Evolutionary conservation across 1,140 invertebrate genomes (phyloP).

Genomic region (Monomorium pharaonis): DNA sequence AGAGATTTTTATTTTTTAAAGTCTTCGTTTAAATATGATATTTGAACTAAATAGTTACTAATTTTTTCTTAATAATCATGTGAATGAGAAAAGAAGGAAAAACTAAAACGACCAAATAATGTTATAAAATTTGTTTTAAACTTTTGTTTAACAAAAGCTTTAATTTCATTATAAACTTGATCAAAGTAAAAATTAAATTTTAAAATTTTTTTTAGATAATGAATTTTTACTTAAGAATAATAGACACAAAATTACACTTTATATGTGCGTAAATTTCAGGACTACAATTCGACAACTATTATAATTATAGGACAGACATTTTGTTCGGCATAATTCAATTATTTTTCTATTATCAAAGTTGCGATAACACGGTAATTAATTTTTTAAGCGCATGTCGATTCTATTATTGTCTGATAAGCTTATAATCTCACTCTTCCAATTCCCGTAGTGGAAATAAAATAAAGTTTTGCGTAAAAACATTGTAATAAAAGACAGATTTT

Average conservation of each 20-base stretch:
- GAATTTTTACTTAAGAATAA: neutral
- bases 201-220: no score
- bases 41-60: neutral
- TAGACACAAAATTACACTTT: neutral
- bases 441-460: neutral
- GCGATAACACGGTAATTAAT: neutral
- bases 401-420: neutral
- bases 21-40: neutral
- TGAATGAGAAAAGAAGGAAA: neutral
- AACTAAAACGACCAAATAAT: neutral
- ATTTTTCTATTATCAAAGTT: constrained; percentile 12
- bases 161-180: neutral
- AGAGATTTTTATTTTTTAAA: neutral
- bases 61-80: neutral
- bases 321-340: neutral
- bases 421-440: neutral
- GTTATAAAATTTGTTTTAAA: neutral
- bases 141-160: neutral
- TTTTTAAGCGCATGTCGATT: neutral
- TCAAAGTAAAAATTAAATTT: neutral
- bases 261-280: neutral
- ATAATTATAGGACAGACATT: neutral
- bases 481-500: neutral
- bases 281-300: neutral
- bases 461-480: neutral